Base-by-base conservation (phyloP, 2,888 invertebrate species). In the Mesorhabditis spiculigera region DNA sequence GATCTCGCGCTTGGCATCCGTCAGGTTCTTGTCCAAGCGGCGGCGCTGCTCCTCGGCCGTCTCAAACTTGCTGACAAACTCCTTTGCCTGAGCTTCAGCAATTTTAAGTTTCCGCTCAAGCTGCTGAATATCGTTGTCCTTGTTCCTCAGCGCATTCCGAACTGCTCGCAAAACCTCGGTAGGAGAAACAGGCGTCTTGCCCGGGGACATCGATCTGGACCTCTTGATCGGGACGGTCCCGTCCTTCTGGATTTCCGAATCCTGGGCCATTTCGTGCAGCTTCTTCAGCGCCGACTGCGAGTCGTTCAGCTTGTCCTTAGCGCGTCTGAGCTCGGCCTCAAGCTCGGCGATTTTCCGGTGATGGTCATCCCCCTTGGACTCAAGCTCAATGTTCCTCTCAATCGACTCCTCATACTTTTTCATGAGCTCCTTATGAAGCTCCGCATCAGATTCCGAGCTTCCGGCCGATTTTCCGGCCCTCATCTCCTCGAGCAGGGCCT, bases 341-440 rank as follows among this genome's bases (percentile, higher is more conserved):
- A 84, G 71, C 10, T 84, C 84, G 50, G 78, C 79, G 58, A 85
- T 79, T 68, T 82, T 82, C 45, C 83, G 73, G 63, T 76, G 81
- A 66, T 76, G 72, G 41, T 82, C 84, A 67, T 84, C 84, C 45
- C 83, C 83, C 50, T 75, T 80, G 4, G 83, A 81, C 71, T 84
- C 84, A 43, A 84, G 73, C 62, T 85, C 82, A 66, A 84, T 84
- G 75, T 84, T 84, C 65, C 84, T 73, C 68, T 84, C 84, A 68
- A 84, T 83, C 0, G 83, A 81, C 66, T 84, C 84, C 68, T 84
- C 83, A 69, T 82, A 82, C 72, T 83, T 84, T 63, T 82, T 82
- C 80, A 84, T 85, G 62, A 84, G 76, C 62, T 84, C 84, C 50
- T 81, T 80, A 66, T 83, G 78, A 61, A 83, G 71, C 10, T 84